phyloP scores from a whole-genome alignment of 1,140 invertebrate genomes.

The Zaprionus kolodkinae region DNA sequence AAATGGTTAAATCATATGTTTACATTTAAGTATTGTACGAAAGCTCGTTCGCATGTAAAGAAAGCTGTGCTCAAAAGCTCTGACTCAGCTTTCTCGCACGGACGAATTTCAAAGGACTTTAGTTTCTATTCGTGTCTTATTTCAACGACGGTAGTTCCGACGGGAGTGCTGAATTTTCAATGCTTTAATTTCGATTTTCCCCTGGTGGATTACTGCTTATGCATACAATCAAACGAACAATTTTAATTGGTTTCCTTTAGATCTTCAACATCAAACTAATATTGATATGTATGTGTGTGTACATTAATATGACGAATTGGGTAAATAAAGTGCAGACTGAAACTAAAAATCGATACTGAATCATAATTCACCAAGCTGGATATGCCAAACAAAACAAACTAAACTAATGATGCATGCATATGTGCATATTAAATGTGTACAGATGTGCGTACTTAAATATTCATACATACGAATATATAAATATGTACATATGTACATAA shows the following conservation, averaged over 20 bases:
- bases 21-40: neutral
- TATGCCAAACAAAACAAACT: slow-evolving; percentile 17
- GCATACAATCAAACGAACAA: slow-evolving; percentile 29
- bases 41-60: slow-evolving; percentile 12
- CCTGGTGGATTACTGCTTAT: neutral
- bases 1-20: neutral
- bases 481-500: neutral
- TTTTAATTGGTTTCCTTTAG: slow-evolving; percentile 5
- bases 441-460: slow-evolving; percentile 9
- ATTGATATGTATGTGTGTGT: neutral
- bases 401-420: slow-evolving; percentile 1
- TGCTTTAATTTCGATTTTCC: neutral
- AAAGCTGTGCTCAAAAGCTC: slow-evolving; percentile 18
- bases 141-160: slow-evolving; percentile 28
- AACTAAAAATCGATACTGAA: slow-evolving; percentile 46
- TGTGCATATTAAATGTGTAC: slow-evolving; percentile 13
- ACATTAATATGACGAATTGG: neutral
- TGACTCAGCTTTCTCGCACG: slow-evolving; percentile 13
- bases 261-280: neutral
- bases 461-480: neutral
- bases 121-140: slow-evolving; percentile 38
- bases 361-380: slow-evolving; percentile 28
- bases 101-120: slow-evolving; percentile 44
- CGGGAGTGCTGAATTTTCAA: slow-evolving; percentile 30
- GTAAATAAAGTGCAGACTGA: slow-evolving; percentile 8